A percentile compares a stretch with the other conserved stretches of the same genome.
These are phyloP conservation scores for Gnathonemus echidnorhynchus DNA, from an alignment of 2,113 vertebrate species.

Conservation along the genomic window DNA sequence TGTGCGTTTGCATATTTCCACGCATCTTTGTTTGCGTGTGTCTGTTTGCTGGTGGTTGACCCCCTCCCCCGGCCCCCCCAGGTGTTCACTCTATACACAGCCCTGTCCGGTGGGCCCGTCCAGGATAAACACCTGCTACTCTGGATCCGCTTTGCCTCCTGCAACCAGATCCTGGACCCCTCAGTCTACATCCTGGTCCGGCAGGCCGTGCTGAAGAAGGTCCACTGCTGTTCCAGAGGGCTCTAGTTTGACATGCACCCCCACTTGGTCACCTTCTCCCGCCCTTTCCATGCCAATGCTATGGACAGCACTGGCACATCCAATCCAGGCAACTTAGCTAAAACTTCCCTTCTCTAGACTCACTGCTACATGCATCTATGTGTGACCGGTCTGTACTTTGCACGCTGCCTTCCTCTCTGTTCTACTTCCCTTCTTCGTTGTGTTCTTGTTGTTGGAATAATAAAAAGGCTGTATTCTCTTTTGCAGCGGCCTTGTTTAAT, in stretches of 20 bases:
- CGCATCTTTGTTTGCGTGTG: slow-evolving; percentile 21
- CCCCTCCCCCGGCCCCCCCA: not conserved
- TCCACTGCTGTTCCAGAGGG: not conserved
- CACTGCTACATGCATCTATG: not conserved
- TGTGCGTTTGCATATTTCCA: not conserved
- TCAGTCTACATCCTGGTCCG: slow-evolving; percentile 6
- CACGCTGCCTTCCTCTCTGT: too few species aligned
- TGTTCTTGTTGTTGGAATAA: too few species aligned
- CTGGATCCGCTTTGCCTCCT: not conserved
- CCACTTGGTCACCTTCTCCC: not conserved
- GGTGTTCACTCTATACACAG: not conserved
- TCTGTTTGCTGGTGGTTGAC: not conserved
- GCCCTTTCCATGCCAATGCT: not conserved
- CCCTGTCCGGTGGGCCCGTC: not conserved
- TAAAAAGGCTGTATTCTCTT: too few species aligned
- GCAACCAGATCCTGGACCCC: slow-evolving; percentile 10
- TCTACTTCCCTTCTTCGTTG: too few species aligned
- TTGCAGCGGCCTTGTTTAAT: too few species aligned
- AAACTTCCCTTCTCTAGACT: not conserved
- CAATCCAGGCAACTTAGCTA: not conserved
- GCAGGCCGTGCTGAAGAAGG: not conserved
- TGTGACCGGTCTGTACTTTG: not conserved
- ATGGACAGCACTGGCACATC: not conserved
- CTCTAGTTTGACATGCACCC: not conserved
- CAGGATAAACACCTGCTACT: not conserved